Evolutionary conservation across 2,113 vertebrate genomes (phyloP).

Genomic region (Rhipidura dahli): DNA sequence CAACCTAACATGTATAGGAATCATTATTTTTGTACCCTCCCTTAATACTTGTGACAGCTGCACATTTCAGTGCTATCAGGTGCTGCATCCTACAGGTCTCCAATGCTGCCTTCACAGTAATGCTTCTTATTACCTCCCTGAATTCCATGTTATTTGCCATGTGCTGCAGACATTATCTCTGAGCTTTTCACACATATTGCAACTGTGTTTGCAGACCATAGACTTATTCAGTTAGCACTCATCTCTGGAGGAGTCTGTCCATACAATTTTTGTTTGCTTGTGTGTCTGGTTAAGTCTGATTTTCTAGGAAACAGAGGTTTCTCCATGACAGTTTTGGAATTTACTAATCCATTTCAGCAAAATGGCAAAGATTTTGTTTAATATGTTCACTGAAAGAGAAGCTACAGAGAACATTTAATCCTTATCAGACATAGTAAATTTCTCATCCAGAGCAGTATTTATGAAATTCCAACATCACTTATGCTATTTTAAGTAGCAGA

Average conservation of each 20-base stretch:
- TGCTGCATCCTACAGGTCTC: not conserved
- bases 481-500: not conserved
- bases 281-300: not conserved
- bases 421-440: not conserved
- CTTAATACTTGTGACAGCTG: not conserved
- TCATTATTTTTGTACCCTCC: not conserved
- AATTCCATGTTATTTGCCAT: not conserved
- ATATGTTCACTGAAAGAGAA: not conserved
- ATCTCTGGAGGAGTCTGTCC: not conserved
- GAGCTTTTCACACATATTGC: not conserved
- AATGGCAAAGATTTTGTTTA: not conserved
- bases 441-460: not conserved
- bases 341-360: not conserved
- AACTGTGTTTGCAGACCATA: not conserved
- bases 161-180: not conserved
- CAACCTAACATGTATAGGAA: rapidly evolving
- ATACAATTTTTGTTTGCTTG: not conserved
- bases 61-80: not conserved
- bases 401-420: not conserved
- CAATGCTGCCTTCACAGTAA: not conserved
- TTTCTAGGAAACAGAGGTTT: not conserved
- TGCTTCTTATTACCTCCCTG: not conserved
- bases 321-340: not conserved
- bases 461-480: not conserved
- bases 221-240: not conserved